A percentile compares a stretch with the other conserved stretches of the same genome.
These are phyloP conservation scores for Drosophila picticornis DNA, from an alignment of 2,888 invertebrate genomes.

Conservation along the genomic window DNA sequence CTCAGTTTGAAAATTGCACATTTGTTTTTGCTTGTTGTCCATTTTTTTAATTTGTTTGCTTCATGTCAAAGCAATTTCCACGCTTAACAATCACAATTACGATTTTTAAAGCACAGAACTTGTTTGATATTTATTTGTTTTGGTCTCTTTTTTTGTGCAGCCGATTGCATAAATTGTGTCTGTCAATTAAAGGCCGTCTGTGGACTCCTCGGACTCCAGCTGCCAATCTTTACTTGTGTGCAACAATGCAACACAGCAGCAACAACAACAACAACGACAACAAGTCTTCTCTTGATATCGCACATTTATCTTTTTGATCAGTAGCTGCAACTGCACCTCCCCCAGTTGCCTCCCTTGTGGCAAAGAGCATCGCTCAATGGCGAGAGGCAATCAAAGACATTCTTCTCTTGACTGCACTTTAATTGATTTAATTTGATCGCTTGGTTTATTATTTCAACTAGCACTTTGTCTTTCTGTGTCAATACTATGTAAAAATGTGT, in stretches of 20 bases:
- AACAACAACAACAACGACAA: conserved; percentile 8
- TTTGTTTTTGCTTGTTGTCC: not conserved
- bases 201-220: conserved; percentile 49
- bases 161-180: conserved; percentile 78
- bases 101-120: conserved; percentile 39
- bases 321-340: conserved; percentile 29
- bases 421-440: conserved; percentile 78
- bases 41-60: conserved; percentile 31
- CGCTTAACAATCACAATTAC: conserved; percentile 49
- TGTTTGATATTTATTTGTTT: conserved; percentile 43
- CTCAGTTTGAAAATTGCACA: conserved; percentile 5
- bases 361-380: conserved; percentile 34
- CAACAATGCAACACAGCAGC: conserved; percentile 3
- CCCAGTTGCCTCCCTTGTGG: not conserved
- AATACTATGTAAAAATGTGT: conserved; percentile 65
- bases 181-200: conserved; percentile 75
- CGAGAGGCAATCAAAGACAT: conserved; percentile 61
- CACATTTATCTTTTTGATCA: conserved; percentile 54
- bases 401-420: conserved; percentile 56
- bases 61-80: conserved; percentile 51
- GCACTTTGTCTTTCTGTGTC: conserved; percentile 77
- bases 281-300: conserved; percentile 46
- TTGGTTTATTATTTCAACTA: conserved; percentile 74
- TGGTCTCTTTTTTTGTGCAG: conserved; percentile 43
- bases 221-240: conserved; percentile 63